phyloP scores from a whole-genome alignment of 2,113 vertebrate species.

The Neoarius graeffei region DNA sequence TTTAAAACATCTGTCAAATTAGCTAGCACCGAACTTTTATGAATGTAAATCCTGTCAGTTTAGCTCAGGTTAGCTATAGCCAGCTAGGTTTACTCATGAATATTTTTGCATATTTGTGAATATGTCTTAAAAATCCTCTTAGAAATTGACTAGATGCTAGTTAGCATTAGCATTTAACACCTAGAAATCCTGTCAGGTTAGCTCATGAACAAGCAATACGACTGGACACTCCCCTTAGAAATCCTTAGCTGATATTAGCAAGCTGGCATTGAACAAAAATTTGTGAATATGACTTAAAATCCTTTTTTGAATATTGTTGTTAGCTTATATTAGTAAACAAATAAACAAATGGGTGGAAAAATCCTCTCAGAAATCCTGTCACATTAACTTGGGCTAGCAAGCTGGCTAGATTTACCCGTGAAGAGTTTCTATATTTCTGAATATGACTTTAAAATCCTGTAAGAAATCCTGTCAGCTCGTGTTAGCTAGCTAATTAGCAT shows the following conservation, averaged over 20 bases:
- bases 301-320: background rate
- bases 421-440: background rate
- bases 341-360: too few relatives aligned
- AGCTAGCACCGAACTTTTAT: background rate
- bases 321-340: background rate
- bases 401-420: background rate
- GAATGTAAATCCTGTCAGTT: background rate
- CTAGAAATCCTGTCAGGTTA: background rate
- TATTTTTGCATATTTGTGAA: background rate
- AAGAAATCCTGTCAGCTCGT: background rate
- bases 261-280: too few relatives aligned
- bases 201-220: background rate
- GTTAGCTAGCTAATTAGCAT: background rate
- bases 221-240: background rate
- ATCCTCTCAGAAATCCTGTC: too few relatives aligned
- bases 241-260: background rate
- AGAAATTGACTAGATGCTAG: background rate
- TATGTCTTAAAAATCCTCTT: background rate
- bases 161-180: background rate
- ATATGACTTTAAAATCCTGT: background rate
- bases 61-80: background rate
- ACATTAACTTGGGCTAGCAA: background rate
- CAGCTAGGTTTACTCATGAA: background rate
- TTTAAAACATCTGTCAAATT: background rate
- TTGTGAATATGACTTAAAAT: background rate